A percentile compares a stretch with the other conserved stretches of the same genome.
These are phyloP conservation scores for Leptinotarsa undecemlineata DNA, from an alignment of 1,140 invertebrate genomes.

Conservation along the genomic window DNA sequence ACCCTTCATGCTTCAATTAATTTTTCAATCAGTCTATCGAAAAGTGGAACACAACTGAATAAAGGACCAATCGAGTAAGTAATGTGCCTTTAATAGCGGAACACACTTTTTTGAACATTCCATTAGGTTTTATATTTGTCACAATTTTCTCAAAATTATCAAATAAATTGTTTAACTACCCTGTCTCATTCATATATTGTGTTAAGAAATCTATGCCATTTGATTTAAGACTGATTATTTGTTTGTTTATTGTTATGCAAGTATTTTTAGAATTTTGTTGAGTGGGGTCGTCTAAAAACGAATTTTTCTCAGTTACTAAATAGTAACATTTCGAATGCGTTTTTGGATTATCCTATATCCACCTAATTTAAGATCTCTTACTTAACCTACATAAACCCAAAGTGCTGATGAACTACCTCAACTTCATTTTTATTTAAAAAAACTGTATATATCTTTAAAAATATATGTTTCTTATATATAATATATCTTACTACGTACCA, in stretches of 20 bases:
- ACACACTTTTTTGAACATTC: conserved; percentile 35
- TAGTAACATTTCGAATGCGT: neutral
- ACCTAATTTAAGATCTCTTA: conserved; percentile 8
- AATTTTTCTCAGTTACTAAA: conserved; percentile 1
- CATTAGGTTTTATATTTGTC: conserved; percentile 37
- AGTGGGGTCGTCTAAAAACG: neutral
- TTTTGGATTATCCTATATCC: neutral
- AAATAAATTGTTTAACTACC: neutral
- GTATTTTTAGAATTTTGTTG: conserved; percentile 35
- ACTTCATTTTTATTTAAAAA: conserved; percentile 28
- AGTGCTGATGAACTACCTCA: conserved; percentile 31
- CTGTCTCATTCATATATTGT: conserved; percentile 34
- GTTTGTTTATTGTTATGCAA: conserved; percentile 41
- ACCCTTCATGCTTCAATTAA: neutral
- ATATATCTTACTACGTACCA: conserved; percentile 42
- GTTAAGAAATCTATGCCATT: conserved; percentile 46
- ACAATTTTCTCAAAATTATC: neutral
- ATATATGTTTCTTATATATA: conserved; percentile 44
- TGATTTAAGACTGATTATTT: conserved; percentile 51
- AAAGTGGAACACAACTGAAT: neutral
- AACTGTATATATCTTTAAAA: conserved; percentile 27
- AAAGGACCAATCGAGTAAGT: conserved; percentile 18
- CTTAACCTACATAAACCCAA: conserved; percentile 16
- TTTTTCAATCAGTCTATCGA: neutral
- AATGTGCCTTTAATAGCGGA: conserved; percentile 25